Evolutionary conservation across 2,888 invertebrate species (phyloP).

Genomic region (Drosophila multiciliata): DNA sequence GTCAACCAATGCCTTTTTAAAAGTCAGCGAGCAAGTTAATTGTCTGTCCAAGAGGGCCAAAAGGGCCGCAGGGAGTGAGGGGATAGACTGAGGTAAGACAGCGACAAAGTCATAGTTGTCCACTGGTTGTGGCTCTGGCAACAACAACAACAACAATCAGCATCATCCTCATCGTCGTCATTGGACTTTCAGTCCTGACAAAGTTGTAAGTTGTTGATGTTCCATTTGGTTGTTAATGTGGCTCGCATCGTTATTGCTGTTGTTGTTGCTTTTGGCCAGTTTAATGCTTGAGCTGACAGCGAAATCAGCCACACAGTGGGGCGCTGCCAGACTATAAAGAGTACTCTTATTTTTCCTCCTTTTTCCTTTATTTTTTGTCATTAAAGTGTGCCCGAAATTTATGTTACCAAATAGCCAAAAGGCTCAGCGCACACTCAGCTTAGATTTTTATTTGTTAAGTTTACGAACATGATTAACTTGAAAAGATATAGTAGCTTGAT

Average conservation of each 20-base stretch:
- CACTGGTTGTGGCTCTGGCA: constrained; percentile 27
- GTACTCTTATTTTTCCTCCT: not conserved
- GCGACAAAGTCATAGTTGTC: constrained; percentile 34
- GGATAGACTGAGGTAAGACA: not conserved
- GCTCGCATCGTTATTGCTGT: constrained; percentile 52
- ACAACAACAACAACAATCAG: constrained; percentile 28
- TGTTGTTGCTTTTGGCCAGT: constrained; percentile 43
- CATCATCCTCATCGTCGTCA: constrained; percentile 32
- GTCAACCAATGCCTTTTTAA: constrained; percentile 79
- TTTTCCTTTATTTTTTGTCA: constrained; percentile 3
- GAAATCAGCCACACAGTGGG: constrained; percentile 57
- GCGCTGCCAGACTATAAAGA: constrained; percentile 11
- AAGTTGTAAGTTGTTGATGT: constrained; percentile 78
- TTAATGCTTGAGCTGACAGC: constrained; percentile 56
- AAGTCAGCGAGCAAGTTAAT: constrained; percentile 79
- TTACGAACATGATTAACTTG: not conserved
- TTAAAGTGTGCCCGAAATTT: constrained; percentile 31
- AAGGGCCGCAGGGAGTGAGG: constrained; percentile 5
- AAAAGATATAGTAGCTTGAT: not conserved
- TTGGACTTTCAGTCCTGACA: constrained; percentile 54
- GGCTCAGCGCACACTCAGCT: not conserved
- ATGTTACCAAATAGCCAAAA: constrained; percentile 9
- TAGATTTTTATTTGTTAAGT: constrained; percentile 7
- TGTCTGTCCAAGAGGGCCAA: constrained; percentile 65
- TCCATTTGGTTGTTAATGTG: constrained; percentile 67